phyloP scores from a whole-genome alignment of 2,888 invertebrate species.

The Lochmaea capreae region DNA sequence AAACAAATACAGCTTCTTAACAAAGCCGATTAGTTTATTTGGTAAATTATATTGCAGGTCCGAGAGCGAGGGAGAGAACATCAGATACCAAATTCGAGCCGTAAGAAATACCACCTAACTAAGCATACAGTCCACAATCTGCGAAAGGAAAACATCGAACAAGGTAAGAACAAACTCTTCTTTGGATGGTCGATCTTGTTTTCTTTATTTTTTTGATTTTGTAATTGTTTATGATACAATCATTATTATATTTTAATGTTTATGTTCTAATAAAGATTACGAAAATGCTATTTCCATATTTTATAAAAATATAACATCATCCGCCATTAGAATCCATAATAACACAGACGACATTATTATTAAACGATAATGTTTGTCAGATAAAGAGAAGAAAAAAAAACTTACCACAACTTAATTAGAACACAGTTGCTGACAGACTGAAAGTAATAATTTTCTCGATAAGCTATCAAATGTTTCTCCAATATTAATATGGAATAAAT shows the following conservation, averaged over 20 bases:
- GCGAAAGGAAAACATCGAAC: too few species aligned
- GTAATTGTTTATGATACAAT: too few species aligned
- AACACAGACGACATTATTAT: not conserved
- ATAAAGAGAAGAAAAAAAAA: slow-evolving; percentile 16
- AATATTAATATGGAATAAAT: slow-evolving; percentile 27
- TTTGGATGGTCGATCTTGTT: too few species aligned
- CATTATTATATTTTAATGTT: not conserved
- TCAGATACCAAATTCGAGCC: too few species aligned
- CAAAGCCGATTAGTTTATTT: too few species aligned
- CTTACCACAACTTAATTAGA: slow-evolving; percentile 34
- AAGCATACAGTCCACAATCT: too few species aligned
- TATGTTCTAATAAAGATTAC: not conserved
- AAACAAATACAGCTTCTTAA: too few species aligned
- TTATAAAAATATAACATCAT: not conserved
- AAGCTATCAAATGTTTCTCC: slow-evolving; percentile 39
- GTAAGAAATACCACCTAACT: too few species aligned
- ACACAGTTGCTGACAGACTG: slow-evolving; percentile 39
- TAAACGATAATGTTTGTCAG: not conserved
- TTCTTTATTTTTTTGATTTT: too few species aligned
- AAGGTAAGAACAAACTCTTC: too few species aligned
- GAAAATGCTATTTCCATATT: not conserved
- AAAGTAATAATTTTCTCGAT: slow-evolving; percentile 43
- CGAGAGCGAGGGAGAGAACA: too few species aligned
- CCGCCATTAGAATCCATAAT: slow-evolving; percentile 1
- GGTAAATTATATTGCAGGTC: too few species aligned